phyloP scores from a whole-genome alignment of 2,113 vertebrate genomes.

The Pelmatolapia mariae region DNA sequence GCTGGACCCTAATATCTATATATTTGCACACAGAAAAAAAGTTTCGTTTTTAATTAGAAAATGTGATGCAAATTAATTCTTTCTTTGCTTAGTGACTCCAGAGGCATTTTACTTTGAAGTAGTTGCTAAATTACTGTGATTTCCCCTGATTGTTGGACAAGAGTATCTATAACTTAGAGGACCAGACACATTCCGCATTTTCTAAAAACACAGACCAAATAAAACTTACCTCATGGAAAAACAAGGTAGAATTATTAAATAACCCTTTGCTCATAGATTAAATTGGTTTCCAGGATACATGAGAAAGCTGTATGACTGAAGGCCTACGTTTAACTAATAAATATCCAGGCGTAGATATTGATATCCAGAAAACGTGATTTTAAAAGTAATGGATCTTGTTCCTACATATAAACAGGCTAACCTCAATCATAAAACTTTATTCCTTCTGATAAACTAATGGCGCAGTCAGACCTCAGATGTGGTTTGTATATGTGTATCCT shows the following conservation, averaged over 20 bases:
- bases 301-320: neutral
- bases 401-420: neutral
- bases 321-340: neutral
- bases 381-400: neutral
- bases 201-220: neutral
- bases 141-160: neutral
- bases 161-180: neutral
- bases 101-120: constrained; percentile 1
- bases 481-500: neutral
- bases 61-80: neutral
- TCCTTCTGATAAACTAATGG: neutral
- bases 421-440: neutral
- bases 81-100: neutral
- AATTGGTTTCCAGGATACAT: neutral
- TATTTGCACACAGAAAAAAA: neutral
- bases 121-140: neutral
- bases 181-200: neutral
- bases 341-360: fast-evolving
- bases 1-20: neutral
- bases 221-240: neutral
- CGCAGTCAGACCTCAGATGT: neutral
- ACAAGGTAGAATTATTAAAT: neutral
- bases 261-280: neutral
- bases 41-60: neutral
- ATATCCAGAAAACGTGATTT: neutral